Base-by-base conservation (phyloP, 2,888 invertebrate genomes). In the Limenitis camilla region DNA sequence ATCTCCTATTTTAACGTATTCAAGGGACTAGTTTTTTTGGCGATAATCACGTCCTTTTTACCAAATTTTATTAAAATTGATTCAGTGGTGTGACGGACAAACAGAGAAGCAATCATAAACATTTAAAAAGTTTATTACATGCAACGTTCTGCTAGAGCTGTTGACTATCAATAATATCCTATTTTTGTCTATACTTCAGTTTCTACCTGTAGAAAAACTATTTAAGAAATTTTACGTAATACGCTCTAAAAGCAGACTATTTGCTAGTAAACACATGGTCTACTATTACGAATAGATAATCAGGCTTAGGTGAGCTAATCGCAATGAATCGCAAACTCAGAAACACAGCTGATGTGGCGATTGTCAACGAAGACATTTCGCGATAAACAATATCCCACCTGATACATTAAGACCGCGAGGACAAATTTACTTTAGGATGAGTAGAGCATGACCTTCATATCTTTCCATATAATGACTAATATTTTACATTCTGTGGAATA, bases 321-420 rank as follows among this genome's bases (percentile, higher is more conserved):
- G 47, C 39, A 36, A 43, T 50, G 40, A 53, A 53, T 46, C 43
- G 35, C 47, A 40, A 49, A 41, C 19, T 19, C 19, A 19, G 3
- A 49, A 52, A 39, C 43, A 46, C 52, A 31, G 28, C 11, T 47
- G 30, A 40, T 36, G 32, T 35, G 45, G 32, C 52, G 42, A 36
- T 31, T 40, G 40, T 54, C 46, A 38, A 29, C 40, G 41, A 40
- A 54, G 40, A 43, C 44, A 44, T 53, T 49, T 50, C 32, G 41
- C 64, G 76, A 78, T 76, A 76, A 76, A 71, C 64, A 69, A 55
- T 70, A 76, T 72, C 75, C 75, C 60, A 69, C 66, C 70, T 75
- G 74, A 78, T 72, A 78, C 74, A 72, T 68, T 76, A 72, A 80
- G 70, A 74, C 68, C 64, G 66, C 67, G 66, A 64, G 65, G 65